phyloP scores from a whole-genome alignment of 2,797 vertebrate species.

The Squalus acanthias region DNA sequence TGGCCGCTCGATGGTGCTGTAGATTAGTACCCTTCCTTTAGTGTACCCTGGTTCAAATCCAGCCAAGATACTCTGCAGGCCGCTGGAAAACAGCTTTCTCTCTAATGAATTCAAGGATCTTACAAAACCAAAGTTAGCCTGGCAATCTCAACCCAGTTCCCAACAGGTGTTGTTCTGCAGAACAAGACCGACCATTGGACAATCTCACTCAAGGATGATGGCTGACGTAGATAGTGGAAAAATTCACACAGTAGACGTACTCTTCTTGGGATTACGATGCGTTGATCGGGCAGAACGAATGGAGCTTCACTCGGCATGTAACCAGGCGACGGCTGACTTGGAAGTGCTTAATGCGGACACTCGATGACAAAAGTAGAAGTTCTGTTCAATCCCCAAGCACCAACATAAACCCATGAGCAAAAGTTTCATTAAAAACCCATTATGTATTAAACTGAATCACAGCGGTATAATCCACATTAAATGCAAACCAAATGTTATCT shows the following conservation, averaged over 20 bases:
- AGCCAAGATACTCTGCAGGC: not conserved
- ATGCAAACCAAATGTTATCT: not conserved
- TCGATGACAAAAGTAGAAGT: not conserved
- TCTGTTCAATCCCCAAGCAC: not conserved
- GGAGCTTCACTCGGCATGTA: not conserved
- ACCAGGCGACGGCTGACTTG: not conserved
- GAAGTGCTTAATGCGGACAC: too few relatives aligned
- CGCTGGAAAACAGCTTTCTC: not conserved
- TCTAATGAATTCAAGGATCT: not conserved
- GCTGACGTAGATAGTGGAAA: not conserved
- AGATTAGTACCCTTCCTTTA: not conserved
- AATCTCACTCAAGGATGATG: not conserved
- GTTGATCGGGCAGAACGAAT: not conserved
- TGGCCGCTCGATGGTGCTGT: not conserved
- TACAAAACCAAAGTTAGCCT: not conserved
- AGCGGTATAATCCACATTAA: not conserved
- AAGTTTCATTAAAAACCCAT: not conserved
- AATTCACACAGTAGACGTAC: too few relatives aligned
- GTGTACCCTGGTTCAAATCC: not conserved
- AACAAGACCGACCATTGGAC: not conserved
- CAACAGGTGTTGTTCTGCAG: not conserved
- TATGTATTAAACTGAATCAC: not conserved
- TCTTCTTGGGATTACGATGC: not conserved
- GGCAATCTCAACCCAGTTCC: not conserved
- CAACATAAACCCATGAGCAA: not conserved